A percentile compares a stretch with the other conserved stretches of the same genome.
These are phyloP conservation scores for Tamias sibiricus DNA, from an alignment of 2,113 vertebrate genomes.

Conservation along the genomic window DNA sequence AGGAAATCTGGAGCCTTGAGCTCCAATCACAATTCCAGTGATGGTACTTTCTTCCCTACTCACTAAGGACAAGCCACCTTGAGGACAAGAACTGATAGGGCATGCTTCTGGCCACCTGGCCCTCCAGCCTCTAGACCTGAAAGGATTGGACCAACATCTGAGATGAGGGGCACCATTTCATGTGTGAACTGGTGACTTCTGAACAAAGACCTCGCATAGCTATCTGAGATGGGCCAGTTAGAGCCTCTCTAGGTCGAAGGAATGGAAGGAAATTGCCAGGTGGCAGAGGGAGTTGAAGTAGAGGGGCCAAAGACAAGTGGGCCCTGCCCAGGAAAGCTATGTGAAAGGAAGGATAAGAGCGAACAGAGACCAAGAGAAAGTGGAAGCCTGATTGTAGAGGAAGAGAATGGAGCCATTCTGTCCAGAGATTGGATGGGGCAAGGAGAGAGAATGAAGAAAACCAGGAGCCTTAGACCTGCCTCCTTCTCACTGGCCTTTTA, in stretches of 20 bases:
- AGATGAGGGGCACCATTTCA: neutral
- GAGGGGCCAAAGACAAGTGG: neutral
- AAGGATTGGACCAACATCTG: neutral
- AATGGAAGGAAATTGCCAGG: constrained; percentile 23
- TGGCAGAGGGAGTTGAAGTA: neutral
- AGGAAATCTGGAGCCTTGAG: constrained; percentile 29
- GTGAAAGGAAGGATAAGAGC: neutral
- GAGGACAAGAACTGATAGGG: neutral
- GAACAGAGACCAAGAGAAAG: neutral
- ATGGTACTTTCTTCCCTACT: neutral
- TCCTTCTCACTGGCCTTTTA: neutral
- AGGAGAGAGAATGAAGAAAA: neutral
- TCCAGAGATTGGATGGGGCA: neutral
- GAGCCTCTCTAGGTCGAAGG: neutral
- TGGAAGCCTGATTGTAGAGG: neutral
- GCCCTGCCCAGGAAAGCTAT: neutral
- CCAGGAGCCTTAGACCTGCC: neutral
- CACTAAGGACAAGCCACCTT: constrained; percentile 2
- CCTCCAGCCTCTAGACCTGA: neutral
- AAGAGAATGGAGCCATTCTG: neutral
- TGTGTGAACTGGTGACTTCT: neutral
- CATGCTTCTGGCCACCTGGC: neutral
- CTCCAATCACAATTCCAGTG: neutral
- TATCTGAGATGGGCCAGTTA: neutral
- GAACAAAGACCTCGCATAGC: neutral